Evolutionary conservation across 2,113 vertebrate genomes (phyloP).

Genomic region (Rhizomys pruinosus): DNA sequence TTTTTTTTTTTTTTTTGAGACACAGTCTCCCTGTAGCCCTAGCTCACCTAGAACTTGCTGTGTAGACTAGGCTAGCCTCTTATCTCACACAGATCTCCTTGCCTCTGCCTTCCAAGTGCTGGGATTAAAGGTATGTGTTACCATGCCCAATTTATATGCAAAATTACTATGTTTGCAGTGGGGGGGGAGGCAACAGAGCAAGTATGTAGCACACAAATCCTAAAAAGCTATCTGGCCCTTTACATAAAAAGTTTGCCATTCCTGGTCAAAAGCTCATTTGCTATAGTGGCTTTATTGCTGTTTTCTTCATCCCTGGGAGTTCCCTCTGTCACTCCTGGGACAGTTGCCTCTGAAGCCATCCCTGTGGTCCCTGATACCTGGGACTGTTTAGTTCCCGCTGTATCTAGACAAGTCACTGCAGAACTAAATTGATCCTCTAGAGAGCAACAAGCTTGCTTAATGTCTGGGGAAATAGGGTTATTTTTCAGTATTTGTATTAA

Average conservation of each 20-base stretch:
- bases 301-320: conserved; percentile 47
- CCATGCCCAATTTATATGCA: not conserved
- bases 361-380: conserved; percentile 8
- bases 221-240: not conserved
- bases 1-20: not conserved
- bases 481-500: conserved; percentile 54
- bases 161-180: not conserved
- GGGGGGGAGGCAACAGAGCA: not conserved
- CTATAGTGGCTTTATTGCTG: not conserved
- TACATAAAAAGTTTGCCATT: not conserved
- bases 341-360: conserved; percentile 49
- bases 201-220: not conserved
- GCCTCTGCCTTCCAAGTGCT: too few species aligned
- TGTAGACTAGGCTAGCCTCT: too few species aligned
- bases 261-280: not conserved
- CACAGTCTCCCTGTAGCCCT: not conserved
- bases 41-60: too few species aligned
- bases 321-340: conserved; percentile 46
- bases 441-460: conserved; percentile 53
- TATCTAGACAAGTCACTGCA: conserved; percentile 39
- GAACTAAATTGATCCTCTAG: conserved; percentile 70
- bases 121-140: too few species aligned
- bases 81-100: too few species aligned
- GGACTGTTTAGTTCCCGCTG: conserved; percentile 32
- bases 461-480: conserved; percentile 53